Conservation (phyloP, 2,888 invertebrate genomes). For the Oasisia sp. region DNA sequence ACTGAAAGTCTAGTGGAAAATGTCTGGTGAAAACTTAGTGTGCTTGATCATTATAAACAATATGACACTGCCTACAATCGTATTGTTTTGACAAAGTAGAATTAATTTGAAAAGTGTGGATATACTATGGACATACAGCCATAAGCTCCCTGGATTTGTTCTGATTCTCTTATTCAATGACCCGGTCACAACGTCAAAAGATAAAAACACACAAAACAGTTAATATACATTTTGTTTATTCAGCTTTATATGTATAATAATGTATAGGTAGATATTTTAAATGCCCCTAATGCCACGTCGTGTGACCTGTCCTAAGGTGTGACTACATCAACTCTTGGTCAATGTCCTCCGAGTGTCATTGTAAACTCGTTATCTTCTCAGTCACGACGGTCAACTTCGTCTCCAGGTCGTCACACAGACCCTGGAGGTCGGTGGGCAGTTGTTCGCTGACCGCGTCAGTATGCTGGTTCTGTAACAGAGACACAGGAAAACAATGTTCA, state of each 20-base stretch:
- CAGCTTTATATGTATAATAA: background rate
- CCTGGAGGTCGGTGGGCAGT: background rate
- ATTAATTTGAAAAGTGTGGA: no score
- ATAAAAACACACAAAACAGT: background rate
- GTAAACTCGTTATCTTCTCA: background rate
- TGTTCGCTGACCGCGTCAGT: background rate
- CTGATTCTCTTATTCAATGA: background rate
- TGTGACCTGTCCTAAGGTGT: background rate
- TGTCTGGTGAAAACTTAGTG: no score
- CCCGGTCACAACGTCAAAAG: background rate
- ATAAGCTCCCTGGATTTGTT: no score
- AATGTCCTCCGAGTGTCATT: background rate
- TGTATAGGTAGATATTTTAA: background rate
- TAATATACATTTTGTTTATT: background rate
- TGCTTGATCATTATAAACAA: no score
- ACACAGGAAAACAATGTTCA: background rate
- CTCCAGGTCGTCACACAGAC: background rate
- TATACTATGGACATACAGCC: no score
- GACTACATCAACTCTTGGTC: background rate
- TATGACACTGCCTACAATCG: no score
- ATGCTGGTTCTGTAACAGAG: background rate
- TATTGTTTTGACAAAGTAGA: no score
- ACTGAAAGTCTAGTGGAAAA: no score
- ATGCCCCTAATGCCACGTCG: background rate
- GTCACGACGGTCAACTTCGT: background rate